A percentile compares a stretch with the other conserved stretches of the same genome.
Conservation (phyloP, 2,888 invertebrate species). For the Drosophila koepferae region DNA sequence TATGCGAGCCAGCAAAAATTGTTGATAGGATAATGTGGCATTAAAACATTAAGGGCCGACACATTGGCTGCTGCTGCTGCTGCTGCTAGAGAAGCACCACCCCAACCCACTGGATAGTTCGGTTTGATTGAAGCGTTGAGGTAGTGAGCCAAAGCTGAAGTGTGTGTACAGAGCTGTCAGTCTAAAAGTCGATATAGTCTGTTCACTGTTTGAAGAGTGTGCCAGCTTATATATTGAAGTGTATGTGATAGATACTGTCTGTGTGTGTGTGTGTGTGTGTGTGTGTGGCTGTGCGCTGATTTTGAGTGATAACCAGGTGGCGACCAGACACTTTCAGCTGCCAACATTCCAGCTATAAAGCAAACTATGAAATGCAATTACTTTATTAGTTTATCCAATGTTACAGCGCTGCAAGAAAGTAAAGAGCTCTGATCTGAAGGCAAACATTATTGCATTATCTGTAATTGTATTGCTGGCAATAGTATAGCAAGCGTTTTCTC, state of each 20-base stretch:
- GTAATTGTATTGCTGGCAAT: neutral
- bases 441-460: neutral
- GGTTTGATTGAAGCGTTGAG: slow-evolving; percentile 43
- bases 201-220: slow-evolving; percentile 41
- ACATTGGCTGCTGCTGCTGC: slow-evolving; percentile 24
- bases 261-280: slow-evolving; percentile 6
- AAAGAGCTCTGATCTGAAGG: neutral
- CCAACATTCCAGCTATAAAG: slow-evolving; percentile 17
- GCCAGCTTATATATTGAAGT: slow-evolving; percentile 14
- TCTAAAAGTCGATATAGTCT: slow-evolving; percentile 34
- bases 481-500: neutral
- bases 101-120: slow-evolving; percentile 4
- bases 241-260: slow-evolving; percentile 5
- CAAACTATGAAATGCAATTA: slow-evolving; percentile 48
- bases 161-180: slow-evolving; percentile 39
- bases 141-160: slow-evolving; percentile 36
- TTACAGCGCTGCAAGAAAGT: slow-evolving; percentile 5
- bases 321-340: slow-evolving; percentile 34
- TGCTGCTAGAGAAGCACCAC: slow-evolving; percentile 1
- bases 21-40: slow-evolving; percentile 75
- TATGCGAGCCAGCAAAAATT: slow-evolving; percentile 52
- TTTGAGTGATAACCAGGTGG: slow-evolving; percentile 47
- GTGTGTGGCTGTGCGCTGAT: slow-evolving; percentile 34
- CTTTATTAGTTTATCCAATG: slow-evolving; percentile 39
- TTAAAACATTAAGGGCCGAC: slow-evolving; percentile 69